phyloP scores from a whole-genome alignment of 2,113 vertebrate genomes.

The Pedetes capensis region DNA sequence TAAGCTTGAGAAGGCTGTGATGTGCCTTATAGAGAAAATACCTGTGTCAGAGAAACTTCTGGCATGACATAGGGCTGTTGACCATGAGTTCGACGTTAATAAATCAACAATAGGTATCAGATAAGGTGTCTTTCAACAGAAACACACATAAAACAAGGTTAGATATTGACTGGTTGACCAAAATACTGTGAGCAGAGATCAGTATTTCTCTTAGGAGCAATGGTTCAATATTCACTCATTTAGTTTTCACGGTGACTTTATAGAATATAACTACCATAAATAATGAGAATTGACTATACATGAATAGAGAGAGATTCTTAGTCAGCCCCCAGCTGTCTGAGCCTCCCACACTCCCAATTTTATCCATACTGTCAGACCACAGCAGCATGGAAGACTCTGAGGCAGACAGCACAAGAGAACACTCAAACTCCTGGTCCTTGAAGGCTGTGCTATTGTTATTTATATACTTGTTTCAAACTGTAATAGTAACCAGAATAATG shows the following conservation, averaged over 20 bases:
- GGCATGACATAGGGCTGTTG: not conserved
- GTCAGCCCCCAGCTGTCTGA: not conserved
- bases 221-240: slow-evolving; percentile 12
- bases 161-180: slow-evolving; percentile 10
- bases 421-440: not conserved
- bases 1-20: not conserved
- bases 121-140: slow-evolving; percentile 34
- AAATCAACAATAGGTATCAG: slow-evolving; percentile 3
- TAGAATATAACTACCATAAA: not conserved
- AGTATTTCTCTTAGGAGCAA: slow-evolving; percentile 2
- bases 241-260: not conserved
- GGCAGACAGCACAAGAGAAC: not conserved
- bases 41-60: not conserved
- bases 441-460: not conserved
- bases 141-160: slow-evolving; percentile 10
- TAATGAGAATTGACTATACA: not conserved
- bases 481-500: not conserved
- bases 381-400: not conserved
- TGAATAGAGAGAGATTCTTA: not conserved
- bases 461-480: not conserved
- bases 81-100: not conserved
- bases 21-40: not conserved
- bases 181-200: slow-evolving; percentile 11
- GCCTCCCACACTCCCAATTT: not conserved
- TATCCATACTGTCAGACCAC: not conserved